Conservation (phyloP, 1,140 invertebrate species). For the Neodiprion virginianus region DNA sequence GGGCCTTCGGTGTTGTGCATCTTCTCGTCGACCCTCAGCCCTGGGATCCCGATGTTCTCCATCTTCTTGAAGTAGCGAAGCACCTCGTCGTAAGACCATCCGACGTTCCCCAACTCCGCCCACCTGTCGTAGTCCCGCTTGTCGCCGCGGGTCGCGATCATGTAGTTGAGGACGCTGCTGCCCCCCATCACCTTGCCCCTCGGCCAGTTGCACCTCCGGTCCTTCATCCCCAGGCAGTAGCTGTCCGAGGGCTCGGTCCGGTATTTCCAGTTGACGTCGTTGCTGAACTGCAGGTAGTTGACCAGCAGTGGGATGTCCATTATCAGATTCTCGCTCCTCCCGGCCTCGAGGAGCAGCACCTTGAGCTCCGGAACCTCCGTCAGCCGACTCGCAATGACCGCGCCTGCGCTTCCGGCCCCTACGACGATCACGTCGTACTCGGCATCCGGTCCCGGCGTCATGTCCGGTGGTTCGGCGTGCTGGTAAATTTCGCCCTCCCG, state of each 20-base stretch:
- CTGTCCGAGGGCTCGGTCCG: slow-evolving; percentile 65
- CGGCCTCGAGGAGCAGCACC: slow-evolving; percentile 76
- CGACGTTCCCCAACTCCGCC: slow-evolving; percentile 74
- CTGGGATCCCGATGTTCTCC: slow-evolving; percentile 70
- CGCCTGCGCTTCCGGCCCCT: slow-evolving; percentile 78
- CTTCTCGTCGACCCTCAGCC: slow-evolving; percentile 57
- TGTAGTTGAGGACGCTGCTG: slow-evolving; percentile 84
- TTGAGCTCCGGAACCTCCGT: slow-evolving; percentile 65
- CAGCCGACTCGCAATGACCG: slow-evolving; percentile 71
- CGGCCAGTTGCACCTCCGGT: slow-evolving; percentile 71
- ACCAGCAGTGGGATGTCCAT: slow-evolving; percentile 75
- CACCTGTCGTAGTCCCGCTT: slow-evolving; percentile 78
- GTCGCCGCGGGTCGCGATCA: slow-evolving; percentile 89
- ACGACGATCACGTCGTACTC: slow-evolving; percentile 72
- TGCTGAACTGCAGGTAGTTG: slow-evolving; percentile 67
- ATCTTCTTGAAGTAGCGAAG: slow-evolving; percentile 81
- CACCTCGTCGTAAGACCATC: slow-evolving; percentile 82
- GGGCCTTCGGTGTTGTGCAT: slow-evolving; percentile 68
- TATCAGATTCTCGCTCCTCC: slow-evolving; percentile 62
- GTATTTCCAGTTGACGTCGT: slow-evolving; percentile 74
- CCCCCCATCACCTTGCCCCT: slow-evolving; percentile 84
- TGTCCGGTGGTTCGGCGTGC: slow-evolving; percentile 51
- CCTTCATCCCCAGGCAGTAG: slow-evolving; percentile 58
- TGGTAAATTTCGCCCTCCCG: slow-evolving; percentile 37
- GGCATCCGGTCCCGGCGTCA: slow-evolving; percentile 34